These are phyloP conservation scores for Brachyptera risi DNA, from an alignment of 2,888 invertebrate species.

Conservation along the genomic window DNA sequence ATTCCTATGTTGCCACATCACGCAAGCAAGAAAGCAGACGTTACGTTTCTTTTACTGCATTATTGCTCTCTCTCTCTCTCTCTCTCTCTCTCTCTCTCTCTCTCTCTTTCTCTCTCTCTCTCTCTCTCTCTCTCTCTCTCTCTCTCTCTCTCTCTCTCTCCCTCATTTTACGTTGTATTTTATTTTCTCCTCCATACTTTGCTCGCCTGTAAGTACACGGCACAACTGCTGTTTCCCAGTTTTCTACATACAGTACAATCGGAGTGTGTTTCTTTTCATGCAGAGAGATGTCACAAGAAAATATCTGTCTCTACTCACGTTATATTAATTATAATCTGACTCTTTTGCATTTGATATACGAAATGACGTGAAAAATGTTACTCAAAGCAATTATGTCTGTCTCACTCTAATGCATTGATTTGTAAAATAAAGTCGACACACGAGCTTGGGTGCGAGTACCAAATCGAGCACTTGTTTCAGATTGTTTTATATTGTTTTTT, in stretches of 20 bases:
- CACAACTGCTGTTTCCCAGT: neutral
- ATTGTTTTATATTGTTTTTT: no score
- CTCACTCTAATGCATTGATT: no score
- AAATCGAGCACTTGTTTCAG: no score
- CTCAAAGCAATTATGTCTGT: no score
- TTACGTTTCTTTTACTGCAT: neutral
- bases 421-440: no score
- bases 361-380: no score
- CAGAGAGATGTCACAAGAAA: no score
- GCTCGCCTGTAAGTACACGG: neutral
- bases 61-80: neutral
- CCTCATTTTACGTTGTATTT: neutral
- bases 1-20: no score
- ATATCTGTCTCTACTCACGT: no score
- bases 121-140: neutral
- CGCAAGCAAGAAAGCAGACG: neutral
- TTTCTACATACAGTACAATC: neutral
- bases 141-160: neutral
- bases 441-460: no score
- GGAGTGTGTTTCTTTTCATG: neutral
- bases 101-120: neutral
- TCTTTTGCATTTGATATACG: no score
- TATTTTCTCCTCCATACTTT: neutral
- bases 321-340: no score
- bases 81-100: neutral